Conservation (phyloP, 2,113 vertebrate genomes). For the Rhabdomys dilectus region DNA sequence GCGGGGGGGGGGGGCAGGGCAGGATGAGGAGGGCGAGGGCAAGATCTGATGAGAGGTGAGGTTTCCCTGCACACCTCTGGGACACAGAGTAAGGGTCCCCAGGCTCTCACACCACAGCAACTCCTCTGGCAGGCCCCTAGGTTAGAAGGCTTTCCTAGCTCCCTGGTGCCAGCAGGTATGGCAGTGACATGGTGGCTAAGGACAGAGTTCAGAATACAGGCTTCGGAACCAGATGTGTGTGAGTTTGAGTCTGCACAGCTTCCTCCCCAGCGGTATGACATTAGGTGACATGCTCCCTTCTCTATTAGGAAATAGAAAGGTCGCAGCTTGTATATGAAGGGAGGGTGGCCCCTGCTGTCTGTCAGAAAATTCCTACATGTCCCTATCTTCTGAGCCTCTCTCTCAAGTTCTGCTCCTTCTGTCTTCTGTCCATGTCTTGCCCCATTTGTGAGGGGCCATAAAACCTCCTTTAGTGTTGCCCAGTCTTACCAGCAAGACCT, state of each 20-base stretch:
- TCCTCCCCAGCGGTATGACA: background rate
- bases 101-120: no score
- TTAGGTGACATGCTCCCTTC: background rate
- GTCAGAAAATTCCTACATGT: rapidly evolving
- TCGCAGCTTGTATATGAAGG: background rate
- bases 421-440: background rate
- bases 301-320: background rate
- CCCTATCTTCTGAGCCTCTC: background rate
- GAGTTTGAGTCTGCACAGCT: background rate
- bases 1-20: background rate
- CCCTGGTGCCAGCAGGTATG: background rate
- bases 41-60: background rate
- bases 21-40: background rate
- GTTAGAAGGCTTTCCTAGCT: background rate
- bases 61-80: background rate
- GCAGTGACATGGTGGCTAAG: background rate
- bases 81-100: background rate
- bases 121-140: background rate
- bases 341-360: background rate
- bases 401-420: background rate
- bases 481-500: background rate
- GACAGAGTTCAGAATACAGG: background rate
- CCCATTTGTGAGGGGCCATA: background rate
- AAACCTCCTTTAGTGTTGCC: background rate
- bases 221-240: background rate